phyloP scores from a whole-genome alignment of 2,797 vertebrate genomes.

The Lacerta bilineata region DNA sequence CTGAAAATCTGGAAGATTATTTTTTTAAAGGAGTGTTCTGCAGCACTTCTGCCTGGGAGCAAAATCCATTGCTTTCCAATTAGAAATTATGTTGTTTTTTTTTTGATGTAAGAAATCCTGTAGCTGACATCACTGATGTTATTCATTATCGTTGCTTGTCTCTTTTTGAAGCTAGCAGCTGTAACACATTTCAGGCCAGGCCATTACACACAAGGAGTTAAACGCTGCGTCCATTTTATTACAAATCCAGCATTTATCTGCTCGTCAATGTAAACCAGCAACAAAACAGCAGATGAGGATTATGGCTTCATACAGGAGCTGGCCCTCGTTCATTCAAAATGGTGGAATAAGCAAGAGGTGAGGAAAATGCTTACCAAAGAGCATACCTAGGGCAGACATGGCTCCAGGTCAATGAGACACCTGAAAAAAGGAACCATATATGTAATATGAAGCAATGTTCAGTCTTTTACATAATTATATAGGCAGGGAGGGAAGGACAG shows the following conservation, averaged over 20 bases:
- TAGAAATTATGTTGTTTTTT: constrained; percentile 32
- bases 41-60: constrained; percentile 44
- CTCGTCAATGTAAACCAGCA: constrained; percentile 19
- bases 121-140: constrained; percentile 30
- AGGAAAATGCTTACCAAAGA: constrained; percentile 42
- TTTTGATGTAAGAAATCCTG: constrained; percentile 34
- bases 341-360: not conserved
- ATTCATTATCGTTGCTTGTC: constrained; percentile 40
- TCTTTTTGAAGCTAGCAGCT: constrained; percentile 52
- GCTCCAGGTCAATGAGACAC: constrained; percentile 22
- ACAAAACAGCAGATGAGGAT: constrained; percentile 1
- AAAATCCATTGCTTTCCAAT: constrained; percentile 52
- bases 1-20: constrained; percentile 46
- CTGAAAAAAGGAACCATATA: constrained; percentile 33
- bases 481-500: constrained; percentile 14
- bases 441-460: constrained; percentile 29
- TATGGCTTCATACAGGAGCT: constrained; percentile 17
- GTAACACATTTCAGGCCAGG: constrained; percentile 49
- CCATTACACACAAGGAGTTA: constrained; percentile 23
- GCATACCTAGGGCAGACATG: constrained; percentile 48
- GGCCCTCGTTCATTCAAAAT: constrained; percentile 48
- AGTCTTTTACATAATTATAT: constrained; percentile 28
- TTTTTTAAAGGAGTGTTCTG: constrained; percentile 34
- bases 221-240: constrained; percentile 26
- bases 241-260: constrained; percentile 31